Percentiles rank a stretch among this genome's conserved stretches.
Conservation (phyloP, 2,888 invertebrate species). For the Aleiodes leptofemur region DNA sequence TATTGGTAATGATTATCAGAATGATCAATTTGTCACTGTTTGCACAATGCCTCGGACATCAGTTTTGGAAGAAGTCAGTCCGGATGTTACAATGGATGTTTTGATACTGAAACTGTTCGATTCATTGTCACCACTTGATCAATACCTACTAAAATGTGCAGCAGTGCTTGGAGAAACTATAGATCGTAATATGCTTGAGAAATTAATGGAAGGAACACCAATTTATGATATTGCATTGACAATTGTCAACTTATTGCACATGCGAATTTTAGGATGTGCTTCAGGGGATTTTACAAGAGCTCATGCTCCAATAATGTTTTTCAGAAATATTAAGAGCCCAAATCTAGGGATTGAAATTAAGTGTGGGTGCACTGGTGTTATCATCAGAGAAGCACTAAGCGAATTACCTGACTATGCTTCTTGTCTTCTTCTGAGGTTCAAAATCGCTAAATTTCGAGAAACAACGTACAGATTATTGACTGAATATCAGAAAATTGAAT, state of each 20-base stretch:
- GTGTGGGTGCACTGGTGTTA: conserved; percentile 75
- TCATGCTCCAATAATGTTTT: conserved; percentile 66
- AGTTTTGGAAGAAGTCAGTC: conserved; percentile 77
- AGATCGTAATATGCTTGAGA: conserved; percentile 79
- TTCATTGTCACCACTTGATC: conserved; percentile 80
- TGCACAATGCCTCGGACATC: conserved; percentile 77
- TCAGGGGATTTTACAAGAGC: conserved; percentile 79
- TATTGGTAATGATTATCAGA: conserved; percentile 24
- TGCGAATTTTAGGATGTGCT: conserved; percentile 80
- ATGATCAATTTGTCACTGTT: conserved; percentile 69
- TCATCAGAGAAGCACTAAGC: conserved; percentile 73
- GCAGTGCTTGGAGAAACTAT: conserved; percentile 81
- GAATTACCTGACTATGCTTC: conserved; percentile 80
- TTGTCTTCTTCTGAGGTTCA: conserved; percentile 80
- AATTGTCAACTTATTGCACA: conserved; percentile 78
- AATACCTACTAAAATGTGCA: conserved; percentile 81
- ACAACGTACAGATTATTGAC: conserved; percentile 81
- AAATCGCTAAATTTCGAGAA: conserved; percentile 78
- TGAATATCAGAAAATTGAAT: conserved; percentile 80
- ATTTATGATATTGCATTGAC: conserved; percentile 77
- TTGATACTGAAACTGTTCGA: conserved; percentile 81
- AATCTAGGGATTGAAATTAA: conserved; percentile 66
- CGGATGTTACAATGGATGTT: conserved; percentile 79
- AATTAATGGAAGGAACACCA: conserved; percentile 77
- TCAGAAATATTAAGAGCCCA: conserved; percentile 67